Conservation (phyloP, 2,113 vertebrate species). For the Pithys albifrons region DNA sequence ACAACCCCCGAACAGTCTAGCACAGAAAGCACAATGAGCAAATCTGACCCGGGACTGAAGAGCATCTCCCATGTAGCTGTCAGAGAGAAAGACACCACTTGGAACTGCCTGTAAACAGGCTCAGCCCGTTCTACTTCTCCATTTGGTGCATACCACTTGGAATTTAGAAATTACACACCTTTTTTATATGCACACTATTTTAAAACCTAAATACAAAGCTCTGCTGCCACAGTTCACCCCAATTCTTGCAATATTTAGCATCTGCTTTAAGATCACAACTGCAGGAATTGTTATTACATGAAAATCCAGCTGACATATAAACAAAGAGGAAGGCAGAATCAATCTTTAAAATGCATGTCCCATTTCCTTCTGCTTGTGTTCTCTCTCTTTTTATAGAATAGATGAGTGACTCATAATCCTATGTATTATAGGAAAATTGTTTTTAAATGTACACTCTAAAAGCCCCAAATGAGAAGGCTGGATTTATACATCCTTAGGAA, state of each 20-base stretch:
- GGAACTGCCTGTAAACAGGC: neutral
- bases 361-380: constrained; percentile 44
- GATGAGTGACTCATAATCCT: constrained; percentile 37
- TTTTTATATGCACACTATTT: neutral
- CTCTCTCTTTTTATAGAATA: constrained; percentile 46
- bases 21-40: neutral
- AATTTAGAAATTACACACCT: neutral
- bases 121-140: neutral
- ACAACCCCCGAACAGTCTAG: neutral
- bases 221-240: neutral
- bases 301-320: constrained; percentile 29
- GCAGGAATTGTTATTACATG: neutral
- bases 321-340: constrained; percentile 29
- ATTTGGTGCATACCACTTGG: neutral
- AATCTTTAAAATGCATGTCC: constrained; percentile 25
- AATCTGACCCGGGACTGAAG: neutral
- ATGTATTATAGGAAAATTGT: neutral
- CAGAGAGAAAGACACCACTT: neutral
- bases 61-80: neutral
- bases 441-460: neutral
- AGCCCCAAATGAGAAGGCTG: neutral
- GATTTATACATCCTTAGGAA: neutral
- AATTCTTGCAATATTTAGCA: constrained; percentile 33
- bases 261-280: constrained; percentile 18
- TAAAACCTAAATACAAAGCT: constrained; percentile 1